Evolutionary conservation across 2,113 vertebrate species (phyloP).

Genomic region (Neomonachus schauinslandi): DNA sequence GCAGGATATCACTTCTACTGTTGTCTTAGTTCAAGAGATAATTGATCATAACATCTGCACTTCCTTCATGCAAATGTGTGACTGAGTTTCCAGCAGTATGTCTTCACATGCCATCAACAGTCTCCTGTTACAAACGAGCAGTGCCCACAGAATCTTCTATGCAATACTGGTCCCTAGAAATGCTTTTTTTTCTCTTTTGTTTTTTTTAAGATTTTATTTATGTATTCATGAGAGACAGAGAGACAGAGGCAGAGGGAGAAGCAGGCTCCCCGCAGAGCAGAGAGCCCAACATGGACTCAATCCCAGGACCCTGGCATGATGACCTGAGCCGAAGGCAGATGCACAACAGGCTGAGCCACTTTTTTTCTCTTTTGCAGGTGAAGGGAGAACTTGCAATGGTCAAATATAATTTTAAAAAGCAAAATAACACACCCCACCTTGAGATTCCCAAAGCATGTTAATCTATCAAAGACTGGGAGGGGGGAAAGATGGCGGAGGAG

Average conservation of each 20-base stretch:
- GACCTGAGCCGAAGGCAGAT: no score
- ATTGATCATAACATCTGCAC: slow-evolving; percentile 40
- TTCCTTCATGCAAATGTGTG: neutral
- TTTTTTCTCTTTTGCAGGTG: neutral
- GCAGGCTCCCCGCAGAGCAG: no score
- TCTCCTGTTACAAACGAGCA: neutral
- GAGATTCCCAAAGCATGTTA: neutral
- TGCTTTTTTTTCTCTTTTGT: neutral
- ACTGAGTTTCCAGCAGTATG: slow-evolving; percentile 26
- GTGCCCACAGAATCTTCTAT: neutral
- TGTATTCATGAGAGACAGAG: no score
- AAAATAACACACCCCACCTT: neutral
- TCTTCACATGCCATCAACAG: neutral
- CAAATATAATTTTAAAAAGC: slow-evolving; percentile 35
- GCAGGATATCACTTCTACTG: slow-evolving; percentile 23
- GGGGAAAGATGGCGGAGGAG: no score
- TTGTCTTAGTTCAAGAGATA: slow-evolving; percentile 47
- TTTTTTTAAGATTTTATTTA: neutral
- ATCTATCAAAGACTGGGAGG: neutral
- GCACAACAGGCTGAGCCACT: no score
- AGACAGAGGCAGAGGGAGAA: no score
- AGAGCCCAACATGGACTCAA: no score
- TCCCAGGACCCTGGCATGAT: no score
- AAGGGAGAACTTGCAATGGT: neutral
- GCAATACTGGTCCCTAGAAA: neutral